A percentile compares a stretch with the other conserved stretches of the same genome.
These are phyloP conservation scores for mouse (Mus musculus) DNA, from an alignment of 2,113 vertebrate species.

Conservation along the genomic window GRCm39 chr11:65507501-65508000, in stretches of 20 bases:
- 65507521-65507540: background rate
- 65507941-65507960: background rate
- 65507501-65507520: background rate
- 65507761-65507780: background rate
- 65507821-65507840: background rate
- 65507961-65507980: too few relatives aligned
- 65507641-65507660: rapidly evolving
- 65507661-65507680: background rate
- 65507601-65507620: background rate
- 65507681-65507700: background rate
- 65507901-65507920: too few relatives aligned
- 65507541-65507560: background rate
- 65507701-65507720: background rate
- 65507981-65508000: too few relatives aligned
- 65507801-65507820: too few relatives aligned
- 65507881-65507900: background rate
- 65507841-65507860: background rate
- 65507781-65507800: background rate
- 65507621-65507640: background rate
- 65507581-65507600: too few relatives aligned
- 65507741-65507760: background rate
- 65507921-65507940: background rate
- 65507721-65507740: background rate
- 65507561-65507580: background rate
- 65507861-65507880: background rate